Evolutionary conservation across 2,888 invertebrate genomes (phyloP).

Genomic region (Hymenopus coronatus): DNA sequence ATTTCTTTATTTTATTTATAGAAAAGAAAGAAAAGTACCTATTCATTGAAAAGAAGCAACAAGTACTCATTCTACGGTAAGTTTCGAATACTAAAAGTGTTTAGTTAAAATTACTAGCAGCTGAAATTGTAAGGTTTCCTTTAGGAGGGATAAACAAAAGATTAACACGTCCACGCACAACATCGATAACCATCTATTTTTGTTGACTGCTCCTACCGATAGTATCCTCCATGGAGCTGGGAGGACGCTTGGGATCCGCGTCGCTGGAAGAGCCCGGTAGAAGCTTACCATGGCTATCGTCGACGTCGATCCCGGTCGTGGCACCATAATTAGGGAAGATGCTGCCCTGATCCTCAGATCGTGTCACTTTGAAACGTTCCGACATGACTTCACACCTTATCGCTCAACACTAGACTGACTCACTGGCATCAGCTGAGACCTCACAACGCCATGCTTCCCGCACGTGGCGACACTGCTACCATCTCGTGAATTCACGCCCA

Average conservation of each 20-base stretch:
- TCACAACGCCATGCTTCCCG: neutral
- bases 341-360: constrained; percentile 53
- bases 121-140: neutral
- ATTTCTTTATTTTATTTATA: too few species aligned
- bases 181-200: neutral
- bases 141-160: neutral
- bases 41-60: neutral
- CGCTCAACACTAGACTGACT: neutral
- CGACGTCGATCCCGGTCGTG: constrained; percentile 43
- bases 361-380: constrained; percentile 60
- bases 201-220: constrained; percentile 25
- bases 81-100: neutral
- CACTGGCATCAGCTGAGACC: neutral
- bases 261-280: constrained; percentile 2
- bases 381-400: constrained; percentile 47
- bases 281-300: constrained; percentile 31
- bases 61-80: neutral
- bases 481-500: neutral
- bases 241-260: constrained; percentile 25
- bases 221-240: constrained; percentile 28
- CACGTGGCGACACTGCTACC: neutral
- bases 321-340: constrained; percentile 52
- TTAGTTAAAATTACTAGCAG: too few species aligned
- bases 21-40: too few species aligned
- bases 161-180: neutral